Conservation (phyloP, 2,113 vertebrate genomes). For the Polyodon spathula region DNA sequence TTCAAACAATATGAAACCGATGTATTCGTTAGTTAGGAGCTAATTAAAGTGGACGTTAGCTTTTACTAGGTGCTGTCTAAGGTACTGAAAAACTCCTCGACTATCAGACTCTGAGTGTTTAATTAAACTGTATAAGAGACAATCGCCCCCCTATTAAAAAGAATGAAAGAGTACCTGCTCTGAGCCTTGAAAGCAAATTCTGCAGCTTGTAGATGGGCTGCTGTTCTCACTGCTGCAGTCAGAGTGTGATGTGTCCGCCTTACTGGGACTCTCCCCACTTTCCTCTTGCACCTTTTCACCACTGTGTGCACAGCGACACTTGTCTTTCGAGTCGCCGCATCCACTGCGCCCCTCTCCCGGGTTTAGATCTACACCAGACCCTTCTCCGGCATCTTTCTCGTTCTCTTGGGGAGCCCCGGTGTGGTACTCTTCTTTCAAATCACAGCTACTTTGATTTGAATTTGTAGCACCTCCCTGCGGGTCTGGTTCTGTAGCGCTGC, state of each 20-base stretch:
- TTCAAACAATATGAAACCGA: too few relatives aligned
- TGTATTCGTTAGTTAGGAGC: too few relatives aligned
- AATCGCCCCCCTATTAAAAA: not conserved
- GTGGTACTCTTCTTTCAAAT: slow-evolving; percentile 26
- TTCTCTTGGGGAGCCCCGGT: slow-evolving; percentile 21
- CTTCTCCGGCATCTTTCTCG: slow-evolving; percentile 17
- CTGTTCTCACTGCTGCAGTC: slow-evolving; percentile 64
- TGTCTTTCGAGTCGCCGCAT: slow-evolving; percentile 17
- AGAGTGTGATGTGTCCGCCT: slow-evolving; percentile 45
- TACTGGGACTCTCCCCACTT: slow-evolving; percentile 28
- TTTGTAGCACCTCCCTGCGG: slow-evolving; percentile 30
- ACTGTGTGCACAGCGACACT: slow-evolving; percentile 10
- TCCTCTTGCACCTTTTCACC: slow-evolving; percentile 27
- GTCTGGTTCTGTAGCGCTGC: slow-evolving; percentile 19
- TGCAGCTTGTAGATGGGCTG: slow-evolving; percentile 74
- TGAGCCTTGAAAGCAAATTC: slow-evolving; percentile 87
- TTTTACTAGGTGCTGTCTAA: slow-evolving; percentile 11
- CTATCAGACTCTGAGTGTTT: not conserved
- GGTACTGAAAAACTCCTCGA: slow-evolving; percentile 17
- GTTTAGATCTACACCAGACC: slow-evolving; percentile 4
- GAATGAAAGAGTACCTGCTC: slow-evolving; percentile 64
- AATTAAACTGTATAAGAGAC: not conserved
- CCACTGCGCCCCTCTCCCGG: slow-evolving; percentile 22
- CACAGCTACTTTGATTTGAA: slow-evolving; percentile 27
- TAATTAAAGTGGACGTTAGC: not conserved